Evolutionary conservation across 1,140 invertebrate species (phyloP).

Genomic region (Glomeris maerens): DNA sequence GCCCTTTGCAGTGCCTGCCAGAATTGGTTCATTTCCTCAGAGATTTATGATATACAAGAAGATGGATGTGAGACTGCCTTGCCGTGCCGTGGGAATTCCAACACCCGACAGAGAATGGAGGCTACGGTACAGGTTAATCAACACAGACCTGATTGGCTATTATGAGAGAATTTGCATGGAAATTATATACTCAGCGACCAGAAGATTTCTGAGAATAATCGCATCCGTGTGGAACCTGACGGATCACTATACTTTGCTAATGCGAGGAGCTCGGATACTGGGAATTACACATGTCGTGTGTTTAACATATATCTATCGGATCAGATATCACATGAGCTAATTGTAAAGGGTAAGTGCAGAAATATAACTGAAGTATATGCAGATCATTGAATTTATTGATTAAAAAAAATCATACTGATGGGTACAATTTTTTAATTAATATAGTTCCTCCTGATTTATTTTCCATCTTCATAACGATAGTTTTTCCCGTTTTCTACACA

Average conservation of each 20-base stretch:
- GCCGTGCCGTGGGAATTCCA: conserved; percentile 44
- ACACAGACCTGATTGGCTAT: not conserved
- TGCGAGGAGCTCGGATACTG: conserved; percentile 27
- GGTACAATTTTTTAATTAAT: too few relatives aligned
- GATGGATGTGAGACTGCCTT: conserved; percentile 40
- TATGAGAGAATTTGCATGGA: not conserved
- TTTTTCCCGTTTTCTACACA: too few relatives aligned
- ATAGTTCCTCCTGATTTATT: too few relatives aligned
- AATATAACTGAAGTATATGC: not conserved
- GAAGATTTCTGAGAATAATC: not conserved
- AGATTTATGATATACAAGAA: conserved; percentile 37
- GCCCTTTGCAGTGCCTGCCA: conserved; percentile 39
- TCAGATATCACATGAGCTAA: conserved; percentile 7
- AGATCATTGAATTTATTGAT: too few relatives aligned
- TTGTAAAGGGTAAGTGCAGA: not conserved
- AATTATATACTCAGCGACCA: not conserved
- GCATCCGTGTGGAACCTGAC: conserved; percentile 23
- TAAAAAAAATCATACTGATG: too few relatives aligned
- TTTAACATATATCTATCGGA: conserved; percentile 25
- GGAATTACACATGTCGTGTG: conserved; percentile 33
- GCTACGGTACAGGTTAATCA: not conserved
- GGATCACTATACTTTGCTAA: conserved; percentile 28
- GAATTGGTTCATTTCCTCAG: conserved; percentile 44
- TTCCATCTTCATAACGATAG: too few relatives aligned
- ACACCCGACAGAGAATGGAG: conserved; percentile 30